Percentiles rank a stretch among this genome's conserved stretches.
phyloP scores from a whole-genome alignment of 92 coral and sea anemone genomes.

The Hydrozoanthus gracilis region DNA sequence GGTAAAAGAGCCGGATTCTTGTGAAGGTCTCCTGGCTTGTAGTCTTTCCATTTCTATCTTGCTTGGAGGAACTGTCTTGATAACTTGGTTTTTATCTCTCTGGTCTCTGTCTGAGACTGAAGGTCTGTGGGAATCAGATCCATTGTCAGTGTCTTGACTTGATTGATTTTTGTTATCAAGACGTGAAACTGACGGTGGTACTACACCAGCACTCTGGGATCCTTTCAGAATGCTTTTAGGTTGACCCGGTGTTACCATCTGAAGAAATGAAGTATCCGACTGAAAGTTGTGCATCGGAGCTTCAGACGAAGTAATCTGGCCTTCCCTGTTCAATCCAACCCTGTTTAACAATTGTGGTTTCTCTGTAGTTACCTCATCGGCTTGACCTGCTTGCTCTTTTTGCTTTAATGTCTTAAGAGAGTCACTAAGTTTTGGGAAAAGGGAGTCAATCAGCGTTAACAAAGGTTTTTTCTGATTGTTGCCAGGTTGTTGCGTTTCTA shows the following conservation, averaged over 20 bases:
- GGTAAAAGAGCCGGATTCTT: conserved; percentile 12
- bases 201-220: background rate
- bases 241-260: background rate
- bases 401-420: conserved; percentile 79
- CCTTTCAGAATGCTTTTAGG: conserved; percentile 14
- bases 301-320: conserved; percentile 32
- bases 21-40: conserved; percentile 16
- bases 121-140: background rate
- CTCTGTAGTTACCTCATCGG: background rate
- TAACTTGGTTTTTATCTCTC: background rate
- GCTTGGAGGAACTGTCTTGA: conserved; percentile 11
- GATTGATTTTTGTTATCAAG: background rate
- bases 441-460: conserved; percentile 78
- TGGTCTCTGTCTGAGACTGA: conserved; percentile 12
- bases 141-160: background rate
- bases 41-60: conserved; percentile 43
- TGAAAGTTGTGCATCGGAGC: background rate
- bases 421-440: conserved; percentile 86
- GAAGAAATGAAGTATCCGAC: background rate
- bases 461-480: conserved; percentile 71
- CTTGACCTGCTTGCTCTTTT: conserved; percentile 51
- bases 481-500: conserved; percentile 46
- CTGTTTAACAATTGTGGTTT: background rate
- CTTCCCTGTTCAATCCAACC: background rate
- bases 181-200: background rate